Base-by-base conservation (phyloP, 2,888 invertebrate genomes). In the Brenthis daphne region DNA sequence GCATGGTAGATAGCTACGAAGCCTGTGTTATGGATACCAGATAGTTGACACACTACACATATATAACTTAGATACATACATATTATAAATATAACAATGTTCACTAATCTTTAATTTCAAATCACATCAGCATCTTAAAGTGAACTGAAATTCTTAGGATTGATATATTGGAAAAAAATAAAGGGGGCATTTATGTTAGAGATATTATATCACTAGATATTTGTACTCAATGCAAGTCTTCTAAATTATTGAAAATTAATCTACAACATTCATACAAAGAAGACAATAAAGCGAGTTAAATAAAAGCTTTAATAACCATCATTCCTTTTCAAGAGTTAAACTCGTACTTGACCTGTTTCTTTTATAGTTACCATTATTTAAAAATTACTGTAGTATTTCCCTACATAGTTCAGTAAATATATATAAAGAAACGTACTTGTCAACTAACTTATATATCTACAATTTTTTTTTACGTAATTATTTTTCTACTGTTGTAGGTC, bases 231-330 rank as follows among this genome's bases (percentile, higher is more conserved):
- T 24, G 11, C 14, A 58, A n/a, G n/a, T 24, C 29, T 60, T 8
- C n/a, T 24, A 48, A 48, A 48, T 48, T n/a, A 29, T 16, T 60
- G 33, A 48, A 60, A 60, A 50, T 60, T 48, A 33, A 60, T 50
- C 48, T 50, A 29, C 29, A 29, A 29, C n/a, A 29, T 60, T 29
- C 29, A 50, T 50, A 60, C 50, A n/a, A 48, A 50, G 48, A 20
- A 50, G 29, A 60, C 60, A 60, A 60, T 60, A 60, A 60, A 60
- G 29, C 48, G 50, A 50, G 16, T 50, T 50, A 60, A 60, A 60
- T 60, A 60, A 60, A 48, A 60, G 29, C 60, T 29, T 60, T 33
- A 60, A 60, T 60, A 60, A 29, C 16, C n/a, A 43, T 43, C 37
- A 60, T 50, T 50, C 60, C 50, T 24, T 60, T 60, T 60, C 50